Percentiles rank a stretch among this genome's conserved stretches.
Evolutionary conservation across 2,888 invertebrate genomes (phyloP).

Genomic region (Invenusta paracnida): DNA sequence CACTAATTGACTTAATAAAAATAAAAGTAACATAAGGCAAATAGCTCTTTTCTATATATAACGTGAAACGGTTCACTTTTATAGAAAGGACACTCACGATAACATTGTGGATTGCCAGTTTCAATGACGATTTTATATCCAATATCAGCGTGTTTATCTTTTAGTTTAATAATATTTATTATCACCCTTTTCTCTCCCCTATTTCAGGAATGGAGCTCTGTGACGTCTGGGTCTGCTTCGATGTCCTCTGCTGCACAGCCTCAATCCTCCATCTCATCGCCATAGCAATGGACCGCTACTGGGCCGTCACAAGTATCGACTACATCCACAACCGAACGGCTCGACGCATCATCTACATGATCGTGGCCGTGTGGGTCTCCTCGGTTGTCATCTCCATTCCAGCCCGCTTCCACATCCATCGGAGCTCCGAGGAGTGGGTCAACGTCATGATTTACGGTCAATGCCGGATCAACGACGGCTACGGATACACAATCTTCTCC

Average conservation of each 20-base stretch:
- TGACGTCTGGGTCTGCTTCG: slow-evolving; percentile 93
- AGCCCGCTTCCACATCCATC: slow-evolving; percentile 41
- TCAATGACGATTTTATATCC: too few species aligned
- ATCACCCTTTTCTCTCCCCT: neutral
- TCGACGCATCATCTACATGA: slow-evolving; percentile 73
- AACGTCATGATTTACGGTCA: slow-evolving; percentile 58
- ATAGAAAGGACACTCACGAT: too few species aligned
- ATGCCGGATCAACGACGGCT: slow-evolving; percentile 85
- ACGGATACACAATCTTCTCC: slow-evolving; percentile 82
- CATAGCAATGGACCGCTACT: slow-evolving; percentile 91
- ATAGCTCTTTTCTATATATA: too few species aligned
- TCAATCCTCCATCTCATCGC: slow-evolving; percentile 92
- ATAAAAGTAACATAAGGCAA: too few species aligned
- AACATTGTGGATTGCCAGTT: too few species aligned
- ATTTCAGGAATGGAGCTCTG: slow-evolving; percentile 62
- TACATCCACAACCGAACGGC: slow-evolving; percentile 79
- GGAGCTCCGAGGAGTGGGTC: neutral
- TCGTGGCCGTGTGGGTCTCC: slow-evolving; percentile 83
- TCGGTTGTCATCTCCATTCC: slow-evolving; percentile 86
- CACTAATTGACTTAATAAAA: too few species aligned
- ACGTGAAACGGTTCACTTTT: too few species aligned
- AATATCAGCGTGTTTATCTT: neutral
- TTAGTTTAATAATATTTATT: neutral
- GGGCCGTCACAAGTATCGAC: slow-evolving; percentile 95
- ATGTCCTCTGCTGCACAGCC: slow-evolving; percentile 91